Percentiles rank a stretch among this genome's conserved stretches.
Evolutionary conservation across 2,888 invertebrate species (phyloP).

Genomic region (Heliconius ismenius): DNA sequence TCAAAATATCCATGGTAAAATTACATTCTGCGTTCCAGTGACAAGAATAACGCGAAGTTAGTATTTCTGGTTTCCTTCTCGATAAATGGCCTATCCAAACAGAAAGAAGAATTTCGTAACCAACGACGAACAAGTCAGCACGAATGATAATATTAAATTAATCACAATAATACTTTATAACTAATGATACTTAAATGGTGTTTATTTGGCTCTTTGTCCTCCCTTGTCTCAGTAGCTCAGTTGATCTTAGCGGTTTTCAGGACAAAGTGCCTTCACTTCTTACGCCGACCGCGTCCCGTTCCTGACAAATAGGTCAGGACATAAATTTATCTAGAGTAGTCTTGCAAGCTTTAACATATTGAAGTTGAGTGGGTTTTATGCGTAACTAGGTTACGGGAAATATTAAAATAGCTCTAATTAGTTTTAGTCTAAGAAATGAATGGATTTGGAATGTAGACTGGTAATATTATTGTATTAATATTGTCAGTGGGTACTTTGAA

Average conservation of each 20-base stretch:
- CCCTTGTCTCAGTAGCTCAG: conserved; percentile 33
- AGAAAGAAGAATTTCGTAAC: too few relatives aligned
- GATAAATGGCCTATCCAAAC: too few relatives aligned
- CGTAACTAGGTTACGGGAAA: conserved; percentile 1
- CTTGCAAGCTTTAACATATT: conserved; percentile 33
- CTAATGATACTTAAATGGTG: conserved; percentile 24
- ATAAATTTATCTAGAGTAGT: conserved; percentile 37
- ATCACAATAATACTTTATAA: conserved; percentile 8
- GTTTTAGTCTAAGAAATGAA: background rate
- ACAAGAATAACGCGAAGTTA: too few relatives aligned
- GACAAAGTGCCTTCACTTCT: conserved; percentile 41
- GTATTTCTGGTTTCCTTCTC: too few relatives aligned
- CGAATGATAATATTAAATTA: background rate
- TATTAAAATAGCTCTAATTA: background rate
- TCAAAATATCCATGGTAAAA: too few relatives aligned
- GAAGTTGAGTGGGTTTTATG: conserved; percentile 24
- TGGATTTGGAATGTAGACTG: background rate
- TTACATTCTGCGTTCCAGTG: too few relatives aligned
- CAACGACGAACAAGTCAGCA: background rate
- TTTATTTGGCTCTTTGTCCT: conserved; percentile 24
- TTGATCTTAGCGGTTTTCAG: conserved; percentile 37
- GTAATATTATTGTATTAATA: background rate
- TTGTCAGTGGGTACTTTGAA: background rate
- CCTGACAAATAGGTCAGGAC: conserved; percentile 44
- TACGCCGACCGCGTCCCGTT: conserved; percentile 37